Base-by-base conservation (phyloP, 1,140 invertebrate genomes). In the Brachionus angularis region DNA sequence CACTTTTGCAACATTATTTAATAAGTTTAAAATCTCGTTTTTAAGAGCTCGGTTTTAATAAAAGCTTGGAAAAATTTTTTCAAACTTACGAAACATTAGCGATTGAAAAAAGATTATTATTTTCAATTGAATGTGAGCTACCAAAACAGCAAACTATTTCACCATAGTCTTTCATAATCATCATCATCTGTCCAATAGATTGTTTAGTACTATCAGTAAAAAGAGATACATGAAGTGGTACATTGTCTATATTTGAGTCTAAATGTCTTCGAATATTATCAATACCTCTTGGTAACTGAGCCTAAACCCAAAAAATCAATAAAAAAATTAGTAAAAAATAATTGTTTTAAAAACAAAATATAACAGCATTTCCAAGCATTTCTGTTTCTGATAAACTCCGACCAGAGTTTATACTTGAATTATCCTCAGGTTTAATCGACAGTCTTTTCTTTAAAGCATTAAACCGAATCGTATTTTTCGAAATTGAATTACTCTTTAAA, bases 251-350 rank as follows among this genome's bases (percentile, higher is more conserved):
- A 74, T 89, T 85, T 5, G 27, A 31, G 79, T 94, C 89, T 69
- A 98, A 86, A 80, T 98, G 95, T 0, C 93, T 93, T 23, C 93
- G 85, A 73, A 97, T 96, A 80, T 96, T 94, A 75, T 96, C 91
- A 73, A 97, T 97, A 31, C 95, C 95, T 58, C 91, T 85, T 0
- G 95, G 95, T 67, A 98, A 82, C 82, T 96, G 94, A 1, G 94
- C 80, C 80, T 81, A 73, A 3, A 74, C 71, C 18, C 2, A 61
- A 39, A 62, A 1, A 16, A 18, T 16, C 1, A 73, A 5, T 21
- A 25, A 29, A 7, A 72, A 31, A 31, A 21, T n/a, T 7, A 27
- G 39, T 10, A 42, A 10, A 10, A 10, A 42, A 42, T n/a, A n/a
- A n/a, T n/a, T 23, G 10, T 25, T 47, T 14, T 25, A 14, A 18